Evolutionary conservation across 2,888 invertebrate species (phyloP).

Genomic region (Platycheirus albimanus): DNA sequence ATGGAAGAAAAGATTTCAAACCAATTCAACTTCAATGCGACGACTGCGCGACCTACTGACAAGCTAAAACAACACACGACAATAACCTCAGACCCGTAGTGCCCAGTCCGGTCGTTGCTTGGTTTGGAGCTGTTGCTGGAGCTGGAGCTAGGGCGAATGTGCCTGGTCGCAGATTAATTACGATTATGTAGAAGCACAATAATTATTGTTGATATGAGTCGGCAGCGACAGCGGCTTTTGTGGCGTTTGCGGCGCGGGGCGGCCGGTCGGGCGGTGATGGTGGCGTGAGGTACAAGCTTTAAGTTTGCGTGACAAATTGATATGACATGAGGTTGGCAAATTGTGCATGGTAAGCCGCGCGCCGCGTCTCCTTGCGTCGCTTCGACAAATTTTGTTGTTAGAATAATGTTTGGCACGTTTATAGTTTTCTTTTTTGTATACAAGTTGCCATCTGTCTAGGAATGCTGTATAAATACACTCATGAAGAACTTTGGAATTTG

Average conservation of each 20-base stretch:
- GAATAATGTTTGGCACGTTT: conserved; percentile 58
- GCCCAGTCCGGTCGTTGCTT: not conserved
- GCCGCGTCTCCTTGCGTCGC: too few species aligned
- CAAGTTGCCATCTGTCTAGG: conserved; percentile 65
- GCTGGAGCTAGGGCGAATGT: conserved; percentile 22
- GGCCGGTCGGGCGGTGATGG: conserved; percentile 9
- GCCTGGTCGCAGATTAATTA: conserved; percentile 62
- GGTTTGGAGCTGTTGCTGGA: not conserved
- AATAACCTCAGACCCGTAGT: conserved; percentile 31
- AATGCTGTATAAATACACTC: conserved; percentile 51
- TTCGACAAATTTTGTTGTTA: conserved; percentile 32
- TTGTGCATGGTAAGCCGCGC: conserved; percentile 58
- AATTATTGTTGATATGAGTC: conserved; percentile 72
- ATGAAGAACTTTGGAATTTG: conserved; percentile 61
- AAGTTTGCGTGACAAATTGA: conserved; percentile 74
- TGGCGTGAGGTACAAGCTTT: conserved; percentile 61
- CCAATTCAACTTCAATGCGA: conserved; percentile 36
- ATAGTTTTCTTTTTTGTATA: conserved; percentile 30
- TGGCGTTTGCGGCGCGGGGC: not conserved
- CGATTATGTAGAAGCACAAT: conserved; percentile 73
- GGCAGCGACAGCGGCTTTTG: conserved; percentile 13
- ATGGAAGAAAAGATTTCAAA: conserved; percentile 26
- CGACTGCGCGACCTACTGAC: conserved; percentile 54
- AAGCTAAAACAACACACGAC: conserved; percentile 61
- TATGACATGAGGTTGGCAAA: conserved; percentile 73